Conservation (phyloP, 2,113 vertebrate species). For the Centropristis striata region DNA sequence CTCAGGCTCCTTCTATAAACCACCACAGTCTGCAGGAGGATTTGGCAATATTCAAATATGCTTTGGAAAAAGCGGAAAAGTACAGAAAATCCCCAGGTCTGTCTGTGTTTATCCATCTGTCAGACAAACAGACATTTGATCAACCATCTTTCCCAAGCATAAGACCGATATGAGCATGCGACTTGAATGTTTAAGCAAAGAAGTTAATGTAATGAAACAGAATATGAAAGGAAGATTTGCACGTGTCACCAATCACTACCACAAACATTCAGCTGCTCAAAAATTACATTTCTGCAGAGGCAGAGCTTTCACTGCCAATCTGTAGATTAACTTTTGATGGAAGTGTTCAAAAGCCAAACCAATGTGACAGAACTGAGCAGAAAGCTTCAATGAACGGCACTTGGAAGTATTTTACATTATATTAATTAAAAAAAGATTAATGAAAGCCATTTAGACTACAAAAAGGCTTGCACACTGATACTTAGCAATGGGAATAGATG, state of each 20-base stretch:
- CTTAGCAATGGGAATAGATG: background rate
- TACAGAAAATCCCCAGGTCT: constrained; percentile 28
- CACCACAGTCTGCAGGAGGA: constrained; percentile 12
- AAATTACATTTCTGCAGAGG: constrained; percentile 14
- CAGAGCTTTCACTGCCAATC: background rate
- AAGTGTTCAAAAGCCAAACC: background rate
- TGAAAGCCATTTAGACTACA: constrained; percentile 14
- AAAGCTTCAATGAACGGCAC: background rate
- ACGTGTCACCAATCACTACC: constrained; percentile 1
- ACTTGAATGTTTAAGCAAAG: background rate
- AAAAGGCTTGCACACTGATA: background rate
- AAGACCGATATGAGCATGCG: background rate
- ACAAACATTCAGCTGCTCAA: background rate
- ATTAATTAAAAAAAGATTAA: constrained; percentile 34
- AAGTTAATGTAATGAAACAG: background rate
- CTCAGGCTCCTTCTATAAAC: constrained; percentile 26
- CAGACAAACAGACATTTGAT: constrained; percentile 35
- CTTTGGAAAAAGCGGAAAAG: constrained; percentile 13
- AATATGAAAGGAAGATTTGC: background rate
- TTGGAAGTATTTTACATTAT: background rate
- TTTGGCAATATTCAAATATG: constrained; percentile 39
- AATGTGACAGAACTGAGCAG: background rate
- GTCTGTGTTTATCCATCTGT: constrained; percentile 29
- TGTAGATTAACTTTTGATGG: constrained; percentile 4
- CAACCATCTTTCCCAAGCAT: background rate